phyloP scores from a whole-genome alignment of 2,888 invertebrate genomes.

The Digitonthophagus gazella region DNA sequence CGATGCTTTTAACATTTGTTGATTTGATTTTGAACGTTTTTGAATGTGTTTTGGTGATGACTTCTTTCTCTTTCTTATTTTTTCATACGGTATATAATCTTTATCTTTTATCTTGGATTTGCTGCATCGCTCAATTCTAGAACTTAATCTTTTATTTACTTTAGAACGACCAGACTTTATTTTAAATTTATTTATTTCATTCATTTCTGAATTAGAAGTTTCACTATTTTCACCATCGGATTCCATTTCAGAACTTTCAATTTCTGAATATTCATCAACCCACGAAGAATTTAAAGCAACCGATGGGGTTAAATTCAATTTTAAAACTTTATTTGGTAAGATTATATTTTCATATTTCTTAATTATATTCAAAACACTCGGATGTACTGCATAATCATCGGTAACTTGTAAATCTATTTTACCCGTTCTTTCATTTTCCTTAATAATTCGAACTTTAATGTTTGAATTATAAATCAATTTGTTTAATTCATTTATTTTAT shows the following conservation, averaged over 20 bases:
- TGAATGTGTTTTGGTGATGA: not conserved
- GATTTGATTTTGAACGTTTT: not conserved
- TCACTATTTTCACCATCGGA: not conserved
- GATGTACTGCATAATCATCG: not conserved
- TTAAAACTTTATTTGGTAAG: not conserved
- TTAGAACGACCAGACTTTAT: no score
- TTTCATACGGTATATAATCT: not conserved
- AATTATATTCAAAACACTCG: not conserved
- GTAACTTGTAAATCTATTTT: not conserved
- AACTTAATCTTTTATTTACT: no score
- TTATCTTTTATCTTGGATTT: no score
- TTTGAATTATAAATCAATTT: not conserved
- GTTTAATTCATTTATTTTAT: not conserved
- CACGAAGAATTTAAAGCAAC: not conserved
- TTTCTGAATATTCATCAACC: not conserved
- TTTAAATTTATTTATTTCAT: no score
- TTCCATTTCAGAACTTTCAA: not conserved
- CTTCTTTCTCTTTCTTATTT: not conserved
- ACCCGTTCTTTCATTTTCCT: not conserved
- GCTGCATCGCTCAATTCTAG: no score
- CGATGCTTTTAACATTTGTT: no score
- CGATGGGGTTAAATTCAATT: not conserved
- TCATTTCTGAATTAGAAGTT: no score
- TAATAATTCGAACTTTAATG: not conserved
- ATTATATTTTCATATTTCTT: not conserved